Evolutionary conservation across 2,888 invertebrate species (phyloP).

Genomic region (Thymelicus lineola): DNA sequence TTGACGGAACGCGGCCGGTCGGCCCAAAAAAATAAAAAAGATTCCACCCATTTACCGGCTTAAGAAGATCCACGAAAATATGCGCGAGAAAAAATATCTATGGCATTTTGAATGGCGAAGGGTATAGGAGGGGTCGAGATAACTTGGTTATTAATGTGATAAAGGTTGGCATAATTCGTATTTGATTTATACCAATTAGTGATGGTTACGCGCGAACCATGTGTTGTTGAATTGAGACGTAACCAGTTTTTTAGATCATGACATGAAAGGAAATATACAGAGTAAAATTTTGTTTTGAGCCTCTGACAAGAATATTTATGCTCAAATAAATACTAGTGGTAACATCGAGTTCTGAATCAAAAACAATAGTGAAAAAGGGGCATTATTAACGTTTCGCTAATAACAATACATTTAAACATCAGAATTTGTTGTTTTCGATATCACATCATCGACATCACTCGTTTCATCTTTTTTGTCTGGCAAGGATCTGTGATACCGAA

Average conservation of each 20-base stretch:
- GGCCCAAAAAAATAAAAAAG: slow-evolving; percentile 49
- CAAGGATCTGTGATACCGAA: too few relatives aligned
- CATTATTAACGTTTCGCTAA: too few relatives aligned
- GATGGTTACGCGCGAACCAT: slow-evolving; percentile 78
- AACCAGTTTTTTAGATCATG: slow-evolving; percentile 49
- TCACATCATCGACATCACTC: too few relatives aligned
- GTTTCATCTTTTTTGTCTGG: too few relatives aligned
- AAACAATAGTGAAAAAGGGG: too few relatives aligned
- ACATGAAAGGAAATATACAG: slow-evolving; percentile 52
- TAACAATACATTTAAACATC: too few relatives aligned
- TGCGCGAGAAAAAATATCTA: slow-evolving; percentile 36
- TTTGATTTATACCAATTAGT: slow-evolving; percentile 83
- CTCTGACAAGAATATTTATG: too few relatives aligned
- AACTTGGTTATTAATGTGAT: slow-evolving; percentile 54
- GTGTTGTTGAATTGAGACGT: slow-evolving; percentile 57
- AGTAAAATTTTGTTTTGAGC: slow-evolving; percentile 7
- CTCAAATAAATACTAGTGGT: too few relatives aligned
- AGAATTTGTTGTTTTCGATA: too few relatives aligned
- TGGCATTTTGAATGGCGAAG: slow-evolving; percentile 36
- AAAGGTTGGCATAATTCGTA: slow-evolving; percentile 70
- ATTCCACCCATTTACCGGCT: slow-evolving; percentile 50
- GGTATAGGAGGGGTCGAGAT: slow-evolving; percentile 46
- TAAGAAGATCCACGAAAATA: slow-evolving; percentile 47
- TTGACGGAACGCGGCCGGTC: slow-evolving; percentile 57
- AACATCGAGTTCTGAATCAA: too few relatives aligned